These are phyloP conservation scores for Amiota communis DNA, from an alignment of 2,888 invertebrate species.

Conservation along the genomic window DNA sequence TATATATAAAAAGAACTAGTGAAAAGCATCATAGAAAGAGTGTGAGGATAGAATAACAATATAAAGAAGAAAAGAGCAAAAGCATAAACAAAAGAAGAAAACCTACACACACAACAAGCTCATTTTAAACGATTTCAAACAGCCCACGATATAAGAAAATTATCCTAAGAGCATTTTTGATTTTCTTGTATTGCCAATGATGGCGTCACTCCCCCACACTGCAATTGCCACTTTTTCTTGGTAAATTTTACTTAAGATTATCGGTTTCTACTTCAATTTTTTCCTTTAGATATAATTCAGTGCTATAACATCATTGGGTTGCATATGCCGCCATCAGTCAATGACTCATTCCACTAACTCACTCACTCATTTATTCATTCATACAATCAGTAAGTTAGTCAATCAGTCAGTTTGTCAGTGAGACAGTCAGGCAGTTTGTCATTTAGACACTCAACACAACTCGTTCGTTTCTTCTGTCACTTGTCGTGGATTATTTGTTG, in stretches of 20 bases:
- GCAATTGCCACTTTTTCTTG: conserved; percentile 7
- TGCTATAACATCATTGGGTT: background rate
- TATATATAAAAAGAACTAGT: background rate
- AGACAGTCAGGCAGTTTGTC: background rate
- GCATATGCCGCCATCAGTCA: conserved; percentile 22
- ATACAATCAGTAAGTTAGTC: background rate
- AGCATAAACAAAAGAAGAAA: conserved; percentile 25
- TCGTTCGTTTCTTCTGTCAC: no score
- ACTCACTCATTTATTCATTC: background rate
- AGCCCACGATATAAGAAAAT: conserved; percentile 18
- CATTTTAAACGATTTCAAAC: conserved; percentile 19
- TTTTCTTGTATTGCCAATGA: no score
- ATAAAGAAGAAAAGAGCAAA: background rate
- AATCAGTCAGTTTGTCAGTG: background rate
- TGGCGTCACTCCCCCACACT: background rate
- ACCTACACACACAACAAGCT: conserved; percentile 16
- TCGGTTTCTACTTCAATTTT: background rate
- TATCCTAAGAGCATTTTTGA: no score
- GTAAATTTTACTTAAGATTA: background rate
- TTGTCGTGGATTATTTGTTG: background rate
- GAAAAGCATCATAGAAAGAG: background rate
- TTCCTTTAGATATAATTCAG: background rate
- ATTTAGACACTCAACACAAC: background rate
- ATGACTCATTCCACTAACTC: conserved; percentile 12
- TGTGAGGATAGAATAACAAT: background rate